Evolutionary conservation across 2,797 vertebrate species (phyloP).

Genomic region (Neoniphon sammara): DNA sequence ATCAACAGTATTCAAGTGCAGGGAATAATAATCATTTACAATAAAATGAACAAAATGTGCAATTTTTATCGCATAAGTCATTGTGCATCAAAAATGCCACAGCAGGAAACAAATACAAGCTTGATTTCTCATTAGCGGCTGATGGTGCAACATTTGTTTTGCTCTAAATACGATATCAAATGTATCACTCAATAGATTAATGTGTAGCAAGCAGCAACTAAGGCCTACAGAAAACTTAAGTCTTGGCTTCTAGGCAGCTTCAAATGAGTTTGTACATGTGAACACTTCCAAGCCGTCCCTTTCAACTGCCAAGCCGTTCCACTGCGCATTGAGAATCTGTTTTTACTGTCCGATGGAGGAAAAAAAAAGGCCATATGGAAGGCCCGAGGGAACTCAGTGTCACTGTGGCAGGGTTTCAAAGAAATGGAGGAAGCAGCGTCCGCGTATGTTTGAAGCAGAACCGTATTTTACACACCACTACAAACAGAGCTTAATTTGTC

Average conservation of each 20-base stretch:
- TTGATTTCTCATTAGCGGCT: not conserved
- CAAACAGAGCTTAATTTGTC: constrained; percentile 69
- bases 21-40: no score
- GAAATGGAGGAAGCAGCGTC: constrained; percentile 36
- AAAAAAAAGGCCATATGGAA: constrained; percentile 48
- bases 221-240: constrained; percentile 32
- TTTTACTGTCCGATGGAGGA: constrained; percentile 40
- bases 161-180: not conserved
- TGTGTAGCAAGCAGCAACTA: constrained; percentile 27
- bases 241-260: constrained; percentile 42
- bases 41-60: not conserved
- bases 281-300: constrained; percentile 41
- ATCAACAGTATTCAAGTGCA: no score
- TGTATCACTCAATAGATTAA: not conserved
- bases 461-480: constrained; percentile 66
- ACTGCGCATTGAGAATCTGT: constrained; percentile 60
- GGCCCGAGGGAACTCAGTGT: constrained; percentile 45
- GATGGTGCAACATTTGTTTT: not conserved
- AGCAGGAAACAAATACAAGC: no score
- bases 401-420: constrained; percentile 59
- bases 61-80: no score
- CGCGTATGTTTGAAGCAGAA: constrained; percentile 46
- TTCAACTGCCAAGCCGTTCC: constrained; percentile 55
- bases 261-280: constrained; percentile 36
- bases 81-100: no score